Base-by-base conservation (phyloP, 2,888 invertebrate genomes). In the Callyntrura sp. region DNA sequence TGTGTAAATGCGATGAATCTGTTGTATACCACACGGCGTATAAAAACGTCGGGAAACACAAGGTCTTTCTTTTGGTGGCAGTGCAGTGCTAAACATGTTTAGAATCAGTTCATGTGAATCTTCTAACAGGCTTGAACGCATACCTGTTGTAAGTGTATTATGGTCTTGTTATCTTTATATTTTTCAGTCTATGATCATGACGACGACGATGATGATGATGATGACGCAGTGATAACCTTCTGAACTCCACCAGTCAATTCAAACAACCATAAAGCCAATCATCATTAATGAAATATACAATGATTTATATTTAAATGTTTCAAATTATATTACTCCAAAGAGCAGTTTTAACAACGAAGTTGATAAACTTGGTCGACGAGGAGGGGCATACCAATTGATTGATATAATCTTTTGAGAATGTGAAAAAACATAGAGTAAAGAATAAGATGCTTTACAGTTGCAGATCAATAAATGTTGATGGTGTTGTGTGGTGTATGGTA, bases 231-330 rank as follows among this genome's bases (percentile, higher is more conserved):
- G 85, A 85, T 85, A 85, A 85, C 85, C 85, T 85, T 35, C 20
- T 60, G 85, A 85, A 60, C 85, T 85, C 70, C 11, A 17, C 51
- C 76, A 76, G 84, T 70, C 84, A 84, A 70, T 70, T 60, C 73
- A 76, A 73, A 76, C 73, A 73, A 73, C 57, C 60, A 57, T 73
- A 73, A 73, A 76, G 76, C 84, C 57, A 73, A 85, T 60, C 60
- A 85, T 85, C 51, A 76, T 51, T 76, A 76, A 12, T 14, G 25
- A 76, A 76, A 68, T 43, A 17, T 25, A 25, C 45, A 45, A 23
- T 45, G 45, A 51, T 73, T 73, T 73, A 55, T 25, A 76, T 55
- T 76, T 51, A 76, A 76, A 51, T 76, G 76, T 51, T 76, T 76
- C 51, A 76, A 48, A 76, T 35, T 76, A 17, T n/a, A 51, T 51